A percentile compares a stretch with the other conserved stretches of the same genome.
These are phyloP conservation scores for Sebastes vulpes DNA, from an alignment of 2,797 vertebrate species.

Conservation along the genomic window DNA sequence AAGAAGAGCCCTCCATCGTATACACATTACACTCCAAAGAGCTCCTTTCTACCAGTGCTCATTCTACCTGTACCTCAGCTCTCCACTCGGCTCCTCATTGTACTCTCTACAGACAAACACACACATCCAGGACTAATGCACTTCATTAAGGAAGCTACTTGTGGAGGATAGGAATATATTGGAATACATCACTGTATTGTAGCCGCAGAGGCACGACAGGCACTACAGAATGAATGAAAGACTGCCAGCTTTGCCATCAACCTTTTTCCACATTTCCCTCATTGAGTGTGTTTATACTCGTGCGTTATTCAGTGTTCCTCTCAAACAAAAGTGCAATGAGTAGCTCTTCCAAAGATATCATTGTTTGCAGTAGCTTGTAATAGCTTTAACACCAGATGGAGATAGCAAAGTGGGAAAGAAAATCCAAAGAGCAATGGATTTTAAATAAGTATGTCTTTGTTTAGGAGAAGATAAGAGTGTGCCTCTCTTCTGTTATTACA, in stretches of 20 bases:
- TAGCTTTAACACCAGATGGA: constrained; percentile 30
- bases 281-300: constrained; percentile 12
- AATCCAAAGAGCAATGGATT: constrained; percentile 26
- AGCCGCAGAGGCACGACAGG: not conserved
- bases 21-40: constrained; percentile 38
- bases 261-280: constrained; percentile 7
- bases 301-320: constrained; percentile 38
- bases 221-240: constrained; percentile 21
- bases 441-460: constrained; percentile 42
- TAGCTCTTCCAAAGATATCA: constrained; percentile 33
- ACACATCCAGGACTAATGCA: constrained; percentile 47
- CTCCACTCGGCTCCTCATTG: constrained; percentile 7
- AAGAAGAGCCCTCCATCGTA: constrained; percentile 29
- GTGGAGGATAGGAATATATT: constrained; percentile 29
- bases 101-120: constrained; percentile 24
- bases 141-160: constrained; percentile 61
- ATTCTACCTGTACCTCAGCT: constrained; percentile 17
- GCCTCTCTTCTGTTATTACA: constrained; percentile 24
- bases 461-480: constrained; percentile 23
- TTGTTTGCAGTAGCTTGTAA: constrained; percentile 34
- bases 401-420: constrained; percentile 1
- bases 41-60: constrained; percentile 20
- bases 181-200: constrained; percentile 22
- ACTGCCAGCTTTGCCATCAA: not conserved
- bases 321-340: constrained; percentile 20